phyloP scores from a whole-genome alignment of 2,797 vertebrate species.

The Cetoscarus ocellatus region DNA sequence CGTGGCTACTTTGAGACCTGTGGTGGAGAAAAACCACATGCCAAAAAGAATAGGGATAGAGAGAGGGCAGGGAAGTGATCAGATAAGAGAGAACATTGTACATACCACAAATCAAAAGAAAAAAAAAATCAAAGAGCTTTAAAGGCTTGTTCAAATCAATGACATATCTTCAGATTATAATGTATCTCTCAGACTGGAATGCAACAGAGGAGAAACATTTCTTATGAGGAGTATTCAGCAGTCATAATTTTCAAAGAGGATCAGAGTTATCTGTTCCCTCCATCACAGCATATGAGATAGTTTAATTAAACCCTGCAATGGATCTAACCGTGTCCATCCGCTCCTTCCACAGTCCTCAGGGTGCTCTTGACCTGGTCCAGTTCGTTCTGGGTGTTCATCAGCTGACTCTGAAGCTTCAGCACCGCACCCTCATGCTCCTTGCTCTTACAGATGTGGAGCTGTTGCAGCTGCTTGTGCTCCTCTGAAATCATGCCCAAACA shows the following conservation, averaged over 20 bases:
- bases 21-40: constrained; percentile 14
- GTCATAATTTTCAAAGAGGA: constrained; percentile 25
- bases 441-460: constrained; percentile 77
- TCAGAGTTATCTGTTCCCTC: constrained; percentile 1
- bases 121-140: constrained; percentile 7
- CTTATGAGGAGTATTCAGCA: background rate
- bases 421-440: constrained; percentile 82
- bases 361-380: constrained; percentile 84
- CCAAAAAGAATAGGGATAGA: constrained; percentile 4
- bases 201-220: constrained; percentile 11
- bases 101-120: background rate
- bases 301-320: constrained; percentile 32
- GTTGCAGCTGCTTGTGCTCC: constrained; percentile 83
- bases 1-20: constrained; percentile 88
- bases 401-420: constrained; percentile 83
- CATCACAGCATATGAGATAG: constrained; percentile 32
- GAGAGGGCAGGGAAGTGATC: background rate
- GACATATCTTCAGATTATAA: constrained; percentile 15
- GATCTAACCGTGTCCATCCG: constrained; percentile 86
- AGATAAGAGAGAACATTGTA: constrained; percentile 1
- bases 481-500: constrained; percentile 77
- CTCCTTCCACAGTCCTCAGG: constrained; percentile 82
- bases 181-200: constrained; percentile 27
- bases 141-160: background rate
- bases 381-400: constrained; percentile 81